These are phyloP conservation scores for Rhinichthys klamathensis DNA, from an alignment of 2,113 vertebrate genomes.

Conservation along the genomic window DNA sequence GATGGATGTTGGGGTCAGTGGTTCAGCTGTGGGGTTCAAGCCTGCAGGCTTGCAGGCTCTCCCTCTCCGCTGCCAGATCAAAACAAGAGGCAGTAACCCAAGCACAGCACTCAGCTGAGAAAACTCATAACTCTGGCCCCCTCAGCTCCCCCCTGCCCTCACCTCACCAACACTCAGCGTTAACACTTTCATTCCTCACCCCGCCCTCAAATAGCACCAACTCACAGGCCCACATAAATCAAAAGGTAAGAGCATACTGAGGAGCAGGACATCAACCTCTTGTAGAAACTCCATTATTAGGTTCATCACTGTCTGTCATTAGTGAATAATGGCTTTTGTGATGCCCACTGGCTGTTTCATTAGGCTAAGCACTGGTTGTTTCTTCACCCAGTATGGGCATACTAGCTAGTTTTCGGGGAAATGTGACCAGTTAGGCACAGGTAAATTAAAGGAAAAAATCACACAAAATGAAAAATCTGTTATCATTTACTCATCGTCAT, in stretches of 20 bases:
- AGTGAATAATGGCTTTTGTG: constrained; percentile 73
- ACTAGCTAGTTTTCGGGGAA: background rate
- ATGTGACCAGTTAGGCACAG: background rate
- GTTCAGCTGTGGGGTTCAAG: constrained; percentile 82
- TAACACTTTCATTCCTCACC: constrained; percentile 80
- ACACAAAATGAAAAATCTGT: background rate
- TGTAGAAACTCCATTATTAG: constrained; percentile 62
- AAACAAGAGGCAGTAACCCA: constrained; percentile 73
- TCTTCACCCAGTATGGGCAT: background rate
- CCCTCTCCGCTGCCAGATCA: constrained; percentile 58
- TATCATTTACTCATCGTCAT: background rate
- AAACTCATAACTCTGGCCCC: constrained; percentile 76
- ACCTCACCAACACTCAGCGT: constrained; percentile 64
- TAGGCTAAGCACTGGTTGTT: constrained; percentile 41
- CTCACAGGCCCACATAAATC: constrained; percentile 77
- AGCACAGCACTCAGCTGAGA: constrained; percentile 73
- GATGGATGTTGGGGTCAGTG: constrained; percentile 78
- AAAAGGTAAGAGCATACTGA: constrained; percentile 66
- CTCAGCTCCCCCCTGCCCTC: constrained; percentile 47
- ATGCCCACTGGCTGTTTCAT: constrained; percentile 65
- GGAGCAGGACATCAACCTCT: constrained; percentile 59
- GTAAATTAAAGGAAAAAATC: background rate
- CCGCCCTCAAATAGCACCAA: constrained; percentile 72
- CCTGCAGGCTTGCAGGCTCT: constrained; percentile 61
- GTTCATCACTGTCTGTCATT: constrained; percentile 67